Conservation (phyloP, 2,797 vertebrate species). For the Myotis planiceps region DNA sequence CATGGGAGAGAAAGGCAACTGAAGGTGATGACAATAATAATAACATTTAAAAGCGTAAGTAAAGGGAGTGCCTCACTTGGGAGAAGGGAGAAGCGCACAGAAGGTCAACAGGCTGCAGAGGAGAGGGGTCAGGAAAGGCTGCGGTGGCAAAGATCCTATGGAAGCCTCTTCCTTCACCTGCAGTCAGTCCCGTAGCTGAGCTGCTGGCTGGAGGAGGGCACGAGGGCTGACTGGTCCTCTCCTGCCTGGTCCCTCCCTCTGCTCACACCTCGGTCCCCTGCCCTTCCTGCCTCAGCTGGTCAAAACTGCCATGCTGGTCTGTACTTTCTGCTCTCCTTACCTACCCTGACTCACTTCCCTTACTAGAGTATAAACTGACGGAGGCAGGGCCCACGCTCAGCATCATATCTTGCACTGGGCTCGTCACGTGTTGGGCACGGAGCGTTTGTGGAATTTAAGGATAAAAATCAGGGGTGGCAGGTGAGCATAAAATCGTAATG, state of each 20-base stretch:
- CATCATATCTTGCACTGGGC: neutral
- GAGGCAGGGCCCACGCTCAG: too few relatives aligned
- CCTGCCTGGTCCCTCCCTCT: too few relatives aligned
- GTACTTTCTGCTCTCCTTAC: neutral
- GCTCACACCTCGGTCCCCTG: neutral
- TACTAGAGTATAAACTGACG: neutral
- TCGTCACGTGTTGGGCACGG: neutral
- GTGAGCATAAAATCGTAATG: neutral
- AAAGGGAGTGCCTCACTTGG: neutral
- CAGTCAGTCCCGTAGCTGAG: neutral
- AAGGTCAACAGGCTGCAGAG: neutral
- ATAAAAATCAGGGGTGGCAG: neutral
- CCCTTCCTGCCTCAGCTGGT: neutral
- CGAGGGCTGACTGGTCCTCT: too few relatives aligned
- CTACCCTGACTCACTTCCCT: neutral
- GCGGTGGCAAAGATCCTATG: too few relatives aligned
- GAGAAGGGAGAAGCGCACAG: neutral
- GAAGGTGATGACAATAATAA: neutral
- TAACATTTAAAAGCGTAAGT: neutral
- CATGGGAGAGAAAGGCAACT: neutral
- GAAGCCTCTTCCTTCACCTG: too few relatives aligned
- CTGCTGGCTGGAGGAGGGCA: neutral
- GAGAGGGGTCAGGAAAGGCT: neutral
- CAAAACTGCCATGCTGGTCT: neutral
- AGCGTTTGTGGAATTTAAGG: neutral